Conservation (phyloP, 2,888 invertebrate genomes). For the Calliopum simillimum region DNA sequence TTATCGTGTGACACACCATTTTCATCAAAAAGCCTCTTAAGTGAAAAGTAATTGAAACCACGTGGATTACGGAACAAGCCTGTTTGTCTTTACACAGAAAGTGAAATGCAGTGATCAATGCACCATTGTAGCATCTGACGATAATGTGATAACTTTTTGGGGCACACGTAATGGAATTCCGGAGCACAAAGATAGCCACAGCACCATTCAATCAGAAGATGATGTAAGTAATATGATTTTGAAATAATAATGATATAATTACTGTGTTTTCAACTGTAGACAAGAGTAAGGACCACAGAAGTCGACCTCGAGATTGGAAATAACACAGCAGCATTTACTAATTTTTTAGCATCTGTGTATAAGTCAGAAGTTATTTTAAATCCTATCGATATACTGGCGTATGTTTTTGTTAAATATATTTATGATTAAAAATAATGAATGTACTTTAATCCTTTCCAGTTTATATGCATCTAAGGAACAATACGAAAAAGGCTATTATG, state of each 20-base stretch:
- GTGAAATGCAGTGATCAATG: conserved; percentile 75
- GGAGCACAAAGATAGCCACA: conserved; percentile 50
- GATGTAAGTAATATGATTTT: not conserved
- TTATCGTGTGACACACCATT: too few relatives aligned
- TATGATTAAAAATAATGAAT: not conserved
- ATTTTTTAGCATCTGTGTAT: conserved; percentile 66
- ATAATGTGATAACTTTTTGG: conserved; percentile 78
- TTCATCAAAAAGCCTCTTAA: too few relatives aligned
- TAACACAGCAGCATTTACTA: conserved; percentile 66
- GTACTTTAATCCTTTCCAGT: conserved; percentile 56
- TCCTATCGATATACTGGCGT: conserved; percentile 71
- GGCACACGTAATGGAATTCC: conserved; percentile 70
- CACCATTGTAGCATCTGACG: conserved; percentile 74
- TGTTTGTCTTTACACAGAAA: conserved; percentile 66
- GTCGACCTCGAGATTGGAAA: conserved; percentile 60
- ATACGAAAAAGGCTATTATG: conserved; percentile 69
- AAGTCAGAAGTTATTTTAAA: conserved; percentile 67
- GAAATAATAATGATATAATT: not conserved
- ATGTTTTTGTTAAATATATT: conserved; percentile 50
- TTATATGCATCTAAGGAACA: conserved; percentile 71
- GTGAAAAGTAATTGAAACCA: too few relatives aligned
- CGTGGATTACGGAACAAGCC: too few relatives aligned
- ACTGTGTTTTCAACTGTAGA: conserved; percentile 15
- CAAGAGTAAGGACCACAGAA: conserved; percentile 35
- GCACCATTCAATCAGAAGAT: conserved; percentile 11